Percentiles rank a stretch among this genome's conserved stretches.
These are phyloP conservation scores for Bursaphelenchus okinawaensis DNA, from an alignment of 2,888 invertebrate genomes.

Conservation along the genomic window DNA sequence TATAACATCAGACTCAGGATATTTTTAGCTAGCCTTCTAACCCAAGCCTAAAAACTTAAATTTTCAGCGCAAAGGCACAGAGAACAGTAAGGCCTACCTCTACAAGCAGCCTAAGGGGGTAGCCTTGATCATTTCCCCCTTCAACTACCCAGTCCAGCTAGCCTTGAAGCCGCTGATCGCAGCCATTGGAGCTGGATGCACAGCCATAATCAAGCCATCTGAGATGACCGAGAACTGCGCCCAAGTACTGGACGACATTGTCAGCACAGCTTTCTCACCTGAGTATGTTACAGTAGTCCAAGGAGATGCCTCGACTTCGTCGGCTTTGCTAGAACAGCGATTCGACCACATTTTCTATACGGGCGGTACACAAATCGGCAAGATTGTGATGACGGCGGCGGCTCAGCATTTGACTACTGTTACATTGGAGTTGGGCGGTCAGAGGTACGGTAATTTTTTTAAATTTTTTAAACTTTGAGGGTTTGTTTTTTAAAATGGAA, in stretches of 20 bases:
- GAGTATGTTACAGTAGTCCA: conserved; percentile 75
- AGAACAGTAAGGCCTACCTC: neutral
- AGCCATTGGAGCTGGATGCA: conserved; percentile 17
- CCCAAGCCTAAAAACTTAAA: too few species aligned
- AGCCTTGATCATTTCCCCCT: conserved; percentile 64
- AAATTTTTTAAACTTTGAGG: too few species aligned
- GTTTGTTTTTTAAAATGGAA: too few species aligned
- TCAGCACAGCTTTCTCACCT: neutral
- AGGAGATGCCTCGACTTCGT: conserved; percentile 79
- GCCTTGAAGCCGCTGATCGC: conserved; percentile 8
- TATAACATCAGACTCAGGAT: too few species aligned
- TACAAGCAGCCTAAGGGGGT: conserved; percentile 81
- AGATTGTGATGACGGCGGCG: conserved; percentile 79
- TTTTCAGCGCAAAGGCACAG: conserved; percentile 26
- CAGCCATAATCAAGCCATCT: conserved; percentile 16
- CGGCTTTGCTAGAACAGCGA: conserved; percentile 74
- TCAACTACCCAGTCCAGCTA: conserved; percentile 14
- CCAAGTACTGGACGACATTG: neutral
- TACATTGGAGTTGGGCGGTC: conserved; percentile 78
- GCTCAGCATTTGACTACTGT: conserved; percentile 84
- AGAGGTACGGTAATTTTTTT: conserved; percentile 57
- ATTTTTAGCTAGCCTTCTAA: too few species aligned
- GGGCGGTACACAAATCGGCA: conserved; percentile 72
- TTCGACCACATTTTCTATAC: conserved; percentile 96
- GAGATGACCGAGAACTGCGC: conserved; percentile 6